Evolutionary conservation across 2,888 invertebrate genomes (phyloP).

Genomic region (Frankliniella fusca): DNA sequence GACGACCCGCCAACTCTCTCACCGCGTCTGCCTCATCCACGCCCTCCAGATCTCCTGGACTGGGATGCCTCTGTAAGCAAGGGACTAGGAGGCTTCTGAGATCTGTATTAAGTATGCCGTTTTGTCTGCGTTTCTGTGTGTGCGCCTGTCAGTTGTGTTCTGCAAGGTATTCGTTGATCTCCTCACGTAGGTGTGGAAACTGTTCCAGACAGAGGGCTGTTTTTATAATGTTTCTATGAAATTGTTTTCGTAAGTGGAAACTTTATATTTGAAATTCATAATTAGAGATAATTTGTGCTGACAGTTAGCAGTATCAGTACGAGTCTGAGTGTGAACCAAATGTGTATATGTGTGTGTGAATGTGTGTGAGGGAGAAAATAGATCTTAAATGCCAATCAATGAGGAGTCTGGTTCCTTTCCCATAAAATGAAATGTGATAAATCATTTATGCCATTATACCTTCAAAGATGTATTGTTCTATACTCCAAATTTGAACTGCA

Average conservation of each 20-base stretch:
- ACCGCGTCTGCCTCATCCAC: no score
- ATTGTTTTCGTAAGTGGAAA: background rate
- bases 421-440: background rate
- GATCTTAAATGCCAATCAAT: background rate
- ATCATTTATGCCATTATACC: background rate
- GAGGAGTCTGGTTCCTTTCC: background rate
- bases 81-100: background rate
- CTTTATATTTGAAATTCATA: no score
- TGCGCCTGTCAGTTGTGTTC: background rate
- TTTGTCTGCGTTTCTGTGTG: background rate
- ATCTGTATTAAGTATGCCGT: slow-evolving; percentile 21
- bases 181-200: background rate
- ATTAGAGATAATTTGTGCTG: no score
- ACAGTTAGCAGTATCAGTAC: background rate
- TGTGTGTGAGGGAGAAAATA: background rate
- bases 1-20: no score
- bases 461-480: no score
- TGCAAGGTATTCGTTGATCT: slow-evolving; percentile 1
- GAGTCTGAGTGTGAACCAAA: no score
- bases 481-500: no score
- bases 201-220: background rate
- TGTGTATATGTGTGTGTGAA: background rate
- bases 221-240: background rate
- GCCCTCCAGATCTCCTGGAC: background rate
- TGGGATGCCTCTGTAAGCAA: background rate